Evolutionary conservation across 2,888 invertebrate genomes (phyloP), one percentile per base, ranked within the genome.

Genomic region (Chorisops tibialis): DNA sequence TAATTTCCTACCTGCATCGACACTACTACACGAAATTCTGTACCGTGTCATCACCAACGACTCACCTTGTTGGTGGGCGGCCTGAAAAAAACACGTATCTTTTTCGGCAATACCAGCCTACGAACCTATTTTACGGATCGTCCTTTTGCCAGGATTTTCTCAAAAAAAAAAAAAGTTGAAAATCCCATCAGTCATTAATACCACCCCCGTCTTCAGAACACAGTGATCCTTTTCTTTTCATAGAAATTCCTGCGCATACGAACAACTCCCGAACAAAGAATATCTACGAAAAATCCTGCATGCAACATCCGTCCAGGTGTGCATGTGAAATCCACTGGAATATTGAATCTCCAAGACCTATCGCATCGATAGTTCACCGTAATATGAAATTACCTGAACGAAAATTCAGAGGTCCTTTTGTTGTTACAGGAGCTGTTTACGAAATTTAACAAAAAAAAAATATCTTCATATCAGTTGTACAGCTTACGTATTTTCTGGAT

Each of bases 231-330:
- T 56, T 56, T 43, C 45, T 45, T 45, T 45, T 56, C 43, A 56
- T 56, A 30, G 43, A 56, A 54, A 56, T 43, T 43, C 30, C 43
- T 45, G 56, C 45, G 35, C 18, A 30, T 30, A n/a, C 41, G 45
- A 56, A 56, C 56, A 56, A 56, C n/a, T n/a, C n/a, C n/a, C n/a
- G n/a, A n/a, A n/a, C n/a, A n/a, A 45, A 39, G 56, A 18, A 56
- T 12, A 56, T 56, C 30, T 14, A 41, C n/a, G n/a, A 24, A 41
- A 43, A 56, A 56, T 56, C 35, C 45, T 30, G 24, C 24, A 22
- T 56, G 56, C 59, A 52, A 63, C 63, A 63, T 63, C 63, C 59
- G 63, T 59, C 63, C 63, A 63, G 63, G 63, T 63, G 63, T 63
- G 63, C 63, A 59, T 56, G 56, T 56, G 43, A 56, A 56, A 56